Percentiles rank a stretch among this genome's conserved stretches.
phyloP scores from a whole-genome alignment of 2,888 invertebrate species.

The Dryocosmus kuriphilus region DNA sequence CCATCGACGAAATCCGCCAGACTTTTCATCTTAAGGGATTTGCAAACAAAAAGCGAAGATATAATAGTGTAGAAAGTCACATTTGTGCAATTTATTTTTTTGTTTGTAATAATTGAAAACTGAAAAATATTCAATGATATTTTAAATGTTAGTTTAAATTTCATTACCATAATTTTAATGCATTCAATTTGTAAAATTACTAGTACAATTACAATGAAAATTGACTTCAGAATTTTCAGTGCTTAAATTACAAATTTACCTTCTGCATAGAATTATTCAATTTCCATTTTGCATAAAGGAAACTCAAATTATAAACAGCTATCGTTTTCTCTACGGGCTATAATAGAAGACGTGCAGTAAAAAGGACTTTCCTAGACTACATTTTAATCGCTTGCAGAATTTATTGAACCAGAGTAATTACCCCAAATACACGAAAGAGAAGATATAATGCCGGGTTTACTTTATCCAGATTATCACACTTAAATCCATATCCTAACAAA shows the following conservation, averaged over 20 bases:
- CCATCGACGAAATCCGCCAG: not conserved
- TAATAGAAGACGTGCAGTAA: not conserved
- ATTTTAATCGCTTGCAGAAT: not conserved
- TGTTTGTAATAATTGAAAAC: too few species aligned
- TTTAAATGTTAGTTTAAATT: too few species aligned
- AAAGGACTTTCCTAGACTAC: not conserved
- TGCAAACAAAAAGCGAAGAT: not conserved
- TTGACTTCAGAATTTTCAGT: too few species aligned
- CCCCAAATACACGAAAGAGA: too few species aligned
- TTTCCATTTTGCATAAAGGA: not conserved
- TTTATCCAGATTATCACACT: not conserved
- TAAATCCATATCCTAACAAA: not conserved
- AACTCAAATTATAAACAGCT: not conserved
- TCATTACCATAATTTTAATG: too few species aligned
- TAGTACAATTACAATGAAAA: too few species aligned
- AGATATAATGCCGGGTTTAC: not conserved
- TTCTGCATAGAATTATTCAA: too few species aligned
- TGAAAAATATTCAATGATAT: too few species aligned
- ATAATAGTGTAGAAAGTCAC: too few species aligned
- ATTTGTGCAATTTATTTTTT: too few species aligned
- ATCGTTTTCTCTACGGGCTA: not conserved
- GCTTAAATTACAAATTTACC: too few species aligned
- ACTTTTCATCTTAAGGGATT: not conserved
- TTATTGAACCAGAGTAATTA: slow-evolving; percentile 14
- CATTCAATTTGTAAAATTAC: too few species aligned